Evolutionary conservation across 2,797 vertebrate genomes (phyloP), one percentile per base, ranked within the genome.

Genomic region (Pipistrellus nathusii): DNA sequence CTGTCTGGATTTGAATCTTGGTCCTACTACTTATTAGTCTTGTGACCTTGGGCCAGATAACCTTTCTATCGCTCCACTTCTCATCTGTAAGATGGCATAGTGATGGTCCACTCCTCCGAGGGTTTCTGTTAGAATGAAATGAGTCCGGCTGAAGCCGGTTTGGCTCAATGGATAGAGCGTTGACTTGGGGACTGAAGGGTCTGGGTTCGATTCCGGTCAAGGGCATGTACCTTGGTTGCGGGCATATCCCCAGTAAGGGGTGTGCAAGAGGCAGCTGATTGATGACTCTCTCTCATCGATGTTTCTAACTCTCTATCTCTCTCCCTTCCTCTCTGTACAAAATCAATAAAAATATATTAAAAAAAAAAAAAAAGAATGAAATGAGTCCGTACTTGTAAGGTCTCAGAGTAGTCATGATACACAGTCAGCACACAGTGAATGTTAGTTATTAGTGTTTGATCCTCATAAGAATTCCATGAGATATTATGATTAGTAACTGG

Each of bases 1-100:
- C 82, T 80, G 11, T 44, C 82, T 75, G 53, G 35, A 75, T 75
- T 20, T 87, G 66, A 92, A 84, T 87, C 68, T 35, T 75, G 46
- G 20, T 44, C 46, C 23, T 69, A 41, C 18, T 30, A 4, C 9
- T 41, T 69, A 46, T 25, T 81, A 41, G 27, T 66, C 87, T 78
- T 72, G 68, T 38, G 32, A 71, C 27, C 41, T 87, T 51, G 38
- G 41, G 32, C 38, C 75, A 85, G 30, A 32, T 66, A 80, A 64
- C 35, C 25, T 91, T 71, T 75, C 48, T 44, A 11, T 69, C 57
- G 55, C 66, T 94, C 75, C 53, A 1, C 64, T 72, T 48, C 71
- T 8, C 72, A 18, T 85, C 48, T 55, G 23, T 62, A 77, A 76
- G 81, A 72, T 77, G 85, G 30, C 46, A 27, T 77, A 32, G 41